Evolutionary conservation across 2,797 vertebrate genomes (phyloP).

Genomic region (Oreortyx pictus): DNA sequence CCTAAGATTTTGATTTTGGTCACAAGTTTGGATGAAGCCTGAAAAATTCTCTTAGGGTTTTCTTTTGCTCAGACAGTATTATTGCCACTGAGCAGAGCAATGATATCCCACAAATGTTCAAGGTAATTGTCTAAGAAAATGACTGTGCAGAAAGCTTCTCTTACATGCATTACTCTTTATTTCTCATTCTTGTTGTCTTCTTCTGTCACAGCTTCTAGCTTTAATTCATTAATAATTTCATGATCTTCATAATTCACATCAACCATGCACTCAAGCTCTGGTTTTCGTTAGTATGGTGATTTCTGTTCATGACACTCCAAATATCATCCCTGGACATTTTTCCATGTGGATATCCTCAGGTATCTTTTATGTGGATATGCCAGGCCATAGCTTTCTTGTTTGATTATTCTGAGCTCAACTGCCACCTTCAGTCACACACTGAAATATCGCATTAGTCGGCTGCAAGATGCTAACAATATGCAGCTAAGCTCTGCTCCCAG

Average conservation of each 20-base stretch:
- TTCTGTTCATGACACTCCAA: not conserved
- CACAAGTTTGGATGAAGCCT: not conserved
- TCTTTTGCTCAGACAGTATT: not conserved
- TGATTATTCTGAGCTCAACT: not conserved
- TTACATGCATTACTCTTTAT: not conserved
- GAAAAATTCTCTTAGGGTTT: not conserved
- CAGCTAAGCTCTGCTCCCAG: not conserved
- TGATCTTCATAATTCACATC: not conserved
- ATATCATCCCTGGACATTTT: not conserved
- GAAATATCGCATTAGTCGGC: not conserved
- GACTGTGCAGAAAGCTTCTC: not conserved
- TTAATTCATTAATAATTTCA: not conserved
- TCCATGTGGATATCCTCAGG: not conserved
- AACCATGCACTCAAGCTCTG: not conserved
- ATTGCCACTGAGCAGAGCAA: not conserved
- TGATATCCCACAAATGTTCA: not conserved
- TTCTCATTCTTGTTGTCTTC: not conserved
- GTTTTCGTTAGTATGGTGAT: not conserved
- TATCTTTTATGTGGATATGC: not conserved
- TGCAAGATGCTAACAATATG: not conserved
- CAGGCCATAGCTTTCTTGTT: not conserved
- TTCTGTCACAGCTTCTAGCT: not conserved
- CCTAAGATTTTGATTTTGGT: not conserved
- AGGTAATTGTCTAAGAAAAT: not conserved
- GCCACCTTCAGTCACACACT: not conserved